Base-by-base conservation (phyloP, 2,888 invertebrate genomes). In the Cheiracanthium punctorium region DNA sequence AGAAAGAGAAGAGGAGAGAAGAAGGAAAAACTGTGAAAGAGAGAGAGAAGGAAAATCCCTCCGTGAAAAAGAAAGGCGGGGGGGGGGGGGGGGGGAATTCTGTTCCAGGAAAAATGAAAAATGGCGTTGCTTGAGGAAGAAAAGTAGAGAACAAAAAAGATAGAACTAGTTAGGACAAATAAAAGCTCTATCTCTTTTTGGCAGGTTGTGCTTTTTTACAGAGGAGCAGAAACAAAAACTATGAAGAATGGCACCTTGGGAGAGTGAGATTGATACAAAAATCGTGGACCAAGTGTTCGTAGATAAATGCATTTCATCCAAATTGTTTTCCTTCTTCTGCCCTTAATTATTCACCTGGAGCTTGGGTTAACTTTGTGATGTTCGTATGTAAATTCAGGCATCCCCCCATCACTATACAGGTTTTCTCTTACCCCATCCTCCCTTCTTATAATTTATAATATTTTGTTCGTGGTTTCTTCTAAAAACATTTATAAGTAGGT, bases 21-120 rank as follows among this genome's bases (percentile, higher is more conserved):
- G 71, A 79, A 79, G 77, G 77, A 82, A 88, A 73, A 84, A 88
- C 74, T 87, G 87, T 41, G 24, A 58, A 58, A 24, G 58, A 58
- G 24, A 58, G 2, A 7, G 58, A 24, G 58, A 58, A 20, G 4
- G 48, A 58, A 58, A 58, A 58, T 20, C 58, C 24, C 58, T 8
- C 20, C 24, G 58, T 24, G 17, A 71, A 67, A 71, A 76, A 69
- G 37, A 65, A 52, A 33, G 41, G n/a, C 10, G 72, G 69, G 33
- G 52, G 41, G 28, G 67, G 43, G 76, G 52, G 41, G 28, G 67
- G 43, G 76, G 75, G 33, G 67, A 67, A 67, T 80, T 73, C 73
- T 73, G 74, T 80, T 85, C 81, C 74, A 74, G 70, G 70, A 70
- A 37, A n/a, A 82, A 82, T 70, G 75, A 82, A 75, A 75, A 75